Evolutionary conservation across 2,888 invertebrate genomes (phyloP).

Genomic region (Elgonia sp.): DNA sequence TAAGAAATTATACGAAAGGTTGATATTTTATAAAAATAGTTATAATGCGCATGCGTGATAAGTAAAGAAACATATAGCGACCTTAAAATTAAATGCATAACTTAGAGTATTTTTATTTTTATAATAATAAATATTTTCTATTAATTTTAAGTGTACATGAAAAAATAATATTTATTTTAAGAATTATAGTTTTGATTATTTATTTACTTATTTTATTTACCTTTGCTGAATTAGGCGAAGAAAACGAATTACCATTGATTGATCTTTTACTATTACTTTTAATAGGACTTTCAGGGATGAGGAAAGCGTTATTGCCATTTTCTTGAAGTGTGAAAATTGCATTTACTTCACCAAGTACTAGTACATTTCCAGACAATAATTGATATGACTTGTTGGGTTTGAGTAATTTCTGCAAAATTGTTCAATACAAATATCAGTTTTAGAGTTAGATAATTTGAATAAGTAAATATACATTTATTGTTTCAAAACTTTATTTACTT

Average conservation of each 20-base stretch:
- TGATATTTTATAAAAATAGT: too few relatives aligned
- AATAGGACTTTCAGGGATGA: neutral
- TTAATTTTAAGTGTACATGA: too few relatives aligned
- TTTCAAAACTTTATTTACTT: too few relatives aligned
- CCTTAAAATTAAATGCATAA: too few relatives aligned
- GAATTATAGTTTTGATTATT: too few relatives aligned
- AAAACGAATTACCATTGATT: neutral
- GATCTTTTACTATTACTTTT: neutral
- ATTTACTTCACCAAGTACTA: slow-evolving; percentile 41
- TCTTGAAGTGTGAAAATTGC: slow-evolving; percentile 39
- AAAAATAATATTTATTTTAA: too few relatives aligned
- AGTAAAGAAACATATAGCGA: too few relatives aligned
- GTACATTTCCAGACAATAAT: slow-evolving; percentile 31
- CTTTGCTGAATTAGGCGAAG: slow-evolving; percentile 14
- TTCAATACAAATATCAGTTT: neutral
- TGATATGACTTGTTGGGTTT: slow-evolving; percentile 54
- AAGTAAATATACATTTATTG: neutral
- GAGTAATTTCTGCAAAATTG: slow-evolving; percentile 42
- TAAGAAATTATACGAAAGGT: too few relatives aligned
- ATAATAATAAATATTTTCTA: too few relatives aligned
- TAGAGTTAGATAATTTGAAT: neutral
- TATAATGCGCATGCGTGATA: too few relatives aligned
- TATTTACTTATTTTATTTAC: slow-evolving; percentile 20
- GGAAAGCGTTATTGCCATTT: neutral
- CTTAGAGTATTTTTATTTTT: too few relatives aligned